Evolutionary conservation across 2,797 vertebrate genomes (phyloP).

Genomic region (Tolypeutes matacus): DNA sequence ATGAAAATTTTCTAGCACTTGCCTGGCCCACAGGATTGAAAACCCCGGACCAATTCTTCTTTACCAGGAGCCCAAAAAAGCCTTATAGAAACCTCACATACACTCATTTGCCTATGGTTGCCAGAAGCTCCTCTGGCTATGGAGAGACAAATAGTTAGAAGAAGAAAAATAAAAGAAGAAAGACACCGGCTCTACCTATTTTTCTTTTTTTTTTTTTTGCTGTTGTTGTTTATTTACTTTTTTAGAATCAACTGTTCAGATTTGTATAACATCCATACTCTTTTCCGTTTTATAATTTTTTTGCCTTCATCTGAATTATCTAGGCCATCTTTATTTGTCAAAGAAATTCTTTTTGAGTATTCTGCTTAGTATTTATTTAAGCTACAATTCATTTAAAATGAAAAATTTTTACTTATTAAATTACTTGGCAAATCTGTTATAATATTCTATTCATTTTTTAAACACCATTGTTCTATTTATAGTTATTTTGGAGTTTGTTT

Average conservation of each 20-base stretch:
- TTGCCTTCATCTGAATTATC: background rate
- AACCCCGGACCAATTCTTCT: background rate
- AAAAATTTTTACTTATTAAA: background rate
- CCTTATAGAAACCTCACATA: background rate
- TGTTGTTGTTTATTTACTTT: background rate
- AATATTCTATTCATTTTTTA: background rate
- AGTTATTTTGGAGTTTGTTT: background rate
- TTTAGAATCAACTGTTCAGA: background rate
- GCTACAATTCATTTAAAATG: background rate
- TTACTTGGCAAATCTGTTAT: background rate
- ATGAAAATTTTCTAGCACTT: background rate
- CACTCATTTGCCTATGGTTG: background rate
- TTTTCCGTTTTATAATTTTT: background rate
- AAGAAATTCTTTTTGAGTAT: background rate
- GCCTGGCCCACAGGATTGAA: background rate
- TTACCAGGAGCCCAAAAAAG: background rate
- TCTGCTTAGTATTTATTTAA: background rate
- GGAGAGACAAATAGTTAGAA: background rate
- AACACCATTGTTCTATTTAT: background rate
- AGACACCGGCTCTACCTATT: background rate
- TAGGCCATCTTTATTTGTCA: background rate
- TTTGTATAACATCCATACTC: background rate
- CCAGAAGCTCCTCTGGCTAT: background rate
- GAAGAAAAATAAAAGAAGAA: background rate
- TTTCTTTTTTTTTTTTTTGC: background rate